Conservation (phyloP, 2,888 invertebrate species). For the Ormyrus rosae region DNA sequence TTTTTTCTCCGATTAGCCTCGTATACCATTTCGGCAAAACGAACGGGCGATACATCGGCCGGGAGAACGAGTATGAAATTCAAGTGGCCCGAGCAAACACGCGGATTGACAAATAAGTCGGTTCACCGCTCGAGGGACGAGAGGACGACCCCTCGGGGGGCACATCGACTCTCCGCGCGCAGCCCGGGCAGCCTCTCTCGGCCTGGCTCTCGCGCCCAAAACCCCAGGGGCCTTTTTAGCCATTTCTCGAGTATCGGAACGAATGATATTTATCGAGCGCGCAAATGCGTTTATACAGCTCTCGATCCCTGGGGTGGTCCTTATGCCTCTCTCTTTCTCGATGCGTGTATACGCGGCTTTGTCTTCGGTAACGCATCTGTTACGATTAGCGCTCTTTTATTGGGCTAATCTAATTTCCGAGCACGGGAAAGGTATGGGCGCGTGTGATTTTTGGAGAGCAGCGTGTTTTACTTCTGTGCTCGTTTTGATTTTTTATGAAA, state of each 20-base stretch:
- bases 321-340: slow-evolving; percentile 23
- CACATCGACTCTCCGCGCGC: background rate
- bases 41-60: background rate
- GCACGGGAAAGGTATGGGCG: background rate
- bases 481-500: too few relatives aligned
- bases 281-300: slow-evolving; percentile 69
- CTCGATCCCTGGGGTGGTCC: slow-evolving; percentile 74
- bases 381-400: slow-evolving; percentile 43
- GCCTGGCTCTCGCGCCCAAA: background rate
- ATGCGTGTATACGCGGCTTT: slow-evolving; percentile 55
- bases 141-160: slow-evolving; percentile 5
- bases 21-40: background rate
- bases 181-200: background rate
- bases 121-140: slow-evolving; percentile 23
- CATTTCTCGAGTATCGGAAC: slow-evolving; percentile 74
- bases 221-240: slow-evolving; percentile 29
- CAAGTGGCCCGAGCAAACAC: background rate
- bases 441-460: too few relatives aligned
- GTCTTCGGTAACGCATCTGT: slow-evolving; percentile 54
- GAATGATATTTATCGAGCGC: slow-evolving; percentile 75
- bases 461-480: too few relatives aligned
- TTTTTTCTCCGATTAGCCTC: background rate
- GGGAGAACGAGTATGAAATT: background rate
- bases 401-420: slow-evolving; percentile 40
- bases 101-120: slow-evolving; percentile 49